Base-by-base conservation (phyloP, 2,113 vertebrate genomes). In the Rhipidura dahli region DNA sequence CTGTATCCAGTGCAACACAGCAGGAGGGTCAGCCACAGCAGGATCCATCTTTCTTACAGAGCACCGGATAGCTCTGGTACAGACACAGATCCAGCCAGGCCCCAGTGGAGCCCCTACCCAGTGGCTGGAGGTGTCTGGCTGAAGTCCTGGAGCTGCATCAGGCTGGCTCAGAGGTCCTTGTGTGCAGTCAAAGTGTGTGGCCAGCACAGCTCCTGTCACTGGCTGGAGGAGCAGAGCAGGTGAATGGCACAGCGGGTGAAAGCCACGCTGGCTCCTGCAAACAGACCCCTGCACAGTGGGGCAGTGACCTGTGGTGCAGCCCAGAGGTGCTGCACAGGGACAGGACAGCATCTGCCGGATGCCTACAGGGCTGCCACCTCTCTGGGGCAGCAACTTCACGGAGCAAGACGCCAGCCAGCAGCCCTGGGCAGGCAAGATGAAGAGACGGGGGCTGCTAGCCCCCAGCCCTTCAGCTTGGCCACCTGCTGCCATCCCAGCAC, bases 381-480 rank as follows among this genome's bases (percentile, higher is more conserved):
- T 26, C n/a, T 2, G 0, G 15, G 45, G 14, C 31, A 53, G 44
- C 50, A 83, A 37, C 33, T 51, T 23, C 28, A 10, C 0, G 0
- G 42, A 72, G 53, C 6, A 19, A 64, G n/a, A 30, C 0, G 0
- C 17, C 45, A 61, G 6, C 8, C 1, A 1, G 5, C 37, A 49
- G 59, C 15, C 45, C 81, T 12, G 8, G 28, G 47, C 21, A 54
- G 26, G 23, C 7, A 15, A 11, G 23, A 42, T 7, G 28, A 31
- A 40, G 20, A 37, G 19, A 57, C 0, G 3, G 50, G 63, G 40
- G 26, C 37, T 68, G 40, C 40, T 37, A 56, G 57, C 13, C 23
- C 33, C 19, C 42, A 37, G 26, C 2, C 1, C 77, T 24, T 10
- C 3, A 4, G 35, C 49, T 44, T 4, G 5, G 64, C 69, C 1